Conservation (phyloP, 1,140 invertebrate genomes). For the Drosophila setifemur region DNA sequence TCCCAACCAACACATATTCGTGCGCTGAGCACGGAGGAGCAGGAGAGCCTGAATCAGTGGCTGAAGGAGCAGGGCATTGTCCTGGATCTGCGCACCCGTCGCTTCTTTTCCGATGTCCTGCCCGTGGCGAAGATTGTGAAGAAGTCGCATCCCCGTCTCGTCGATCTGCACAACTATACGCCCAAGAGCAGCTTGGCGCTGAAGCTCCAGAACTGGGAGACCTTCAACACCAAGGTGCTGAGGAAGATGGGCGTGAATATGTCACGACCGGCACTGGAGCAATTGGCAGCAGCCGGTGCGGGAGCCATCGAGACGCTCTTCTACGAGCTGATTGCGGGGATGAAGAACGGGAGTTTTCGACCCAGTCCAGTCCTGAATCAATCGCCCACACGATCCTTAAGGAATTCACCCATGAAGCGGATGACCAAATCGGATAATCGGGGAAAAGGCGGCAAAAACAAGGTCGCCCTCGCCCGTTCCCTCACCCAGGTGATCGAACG, state of each 20-base stretch:
- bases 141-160: conserved; percentile 86
- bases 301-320: conserved; percentile 87
- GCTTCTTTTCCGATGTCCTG: conserved; percentile 85
- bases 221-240: conserved; percentile 87
- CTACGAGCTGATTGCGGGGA: conserved; percentile 75
- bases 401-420: neutral
- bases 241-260: conserved; percentile 86
- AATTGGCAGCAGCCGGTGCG: conserved; percentile 84
- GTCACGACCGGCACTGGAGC: conserved; percentile 84
- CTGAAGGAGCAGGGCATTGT: conserved; percentile 87
- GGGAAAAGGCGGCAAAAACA: neutral
- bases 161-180: conserved; percentile 89
- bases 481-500: neutral
- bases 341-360: conserved; percentile 21
- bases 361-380: neutral
- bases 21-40: conserved; percentile 17
- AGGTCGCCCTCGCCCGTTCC: neutral
- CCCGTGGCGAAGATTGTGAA: conserved; percentile 89
- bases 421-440: neutral
- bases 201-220: conserved; percentile 90
- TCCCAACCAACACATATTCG: conserved; percentile 2
- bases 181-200: conserved; percentile 85
- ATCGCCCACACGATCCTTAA: neutral
- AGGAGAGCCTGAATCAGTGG: conserved; percentile 83
- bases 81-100: conserved; percentile 41